Base-by-base conservation (phyloP, 2,113 vertebrate species). In the Scytalopus superciliaris region DNA sequence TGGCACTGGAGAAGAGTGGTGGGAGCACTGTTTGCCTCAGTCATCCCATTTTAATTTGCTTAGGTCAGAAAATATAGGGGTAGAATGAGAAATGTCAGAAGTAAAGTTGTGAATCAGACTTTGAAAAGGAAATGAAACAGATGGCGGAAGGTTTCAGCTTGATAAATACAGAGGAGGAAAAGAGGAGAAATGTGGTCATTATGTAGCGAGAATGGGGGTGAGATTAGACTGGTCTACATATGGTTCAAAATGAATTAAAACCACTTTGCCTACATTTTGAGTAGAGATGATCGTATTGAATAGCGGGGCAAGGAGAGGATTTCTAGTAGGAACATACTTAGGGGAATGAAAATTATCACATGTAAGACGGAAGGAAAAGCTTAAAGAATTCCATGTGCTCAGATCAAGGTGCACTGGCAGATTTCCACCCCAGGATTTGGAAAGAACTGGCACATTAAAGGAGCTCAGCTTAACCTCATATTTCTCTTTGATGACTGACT, bases 371-470 rank as follows among this genome's bases (percentile, higher is more conserved):
- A 95, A 96, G 67, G 93, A 89, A 91, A 93, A 79, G 89, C 80
- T 76, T 94, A 78, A 93, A 73, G 87, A 95, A 85, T 87, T 87
- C 77, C 40, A 70, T 82, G 74, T 72, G 74, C 84, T 94, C 53
- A 76, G 84, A 75, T 91, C 69, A 95, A 95, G 93, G 94, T 96
- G 87, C 56, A 47, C 87, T 96, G 94, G 94, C 94, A 91, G 89
- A 76, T 94, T 97, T 95, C 91, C 91, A 92, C 79, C 87, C 80
- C 53, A 68, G 87, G 87, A 89, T 91, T 96, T 96, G 81, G 89
- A 95, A 95, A 93, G 93, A 83, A 78, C 89, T 92, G 88, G 95
- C 92, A 95, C 84, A 87, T 87, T 92, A 78, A 92, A 91, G 87
- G 80, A 86, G 94, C 62, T 96, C 84, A 89, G 84, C 18, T 25